Percentiles rank a stretch among this genome's conserved stretches.
Conservation (phyloP, 2,113 vertebrate genomes). For the Dermatemys mawii region DNA sequence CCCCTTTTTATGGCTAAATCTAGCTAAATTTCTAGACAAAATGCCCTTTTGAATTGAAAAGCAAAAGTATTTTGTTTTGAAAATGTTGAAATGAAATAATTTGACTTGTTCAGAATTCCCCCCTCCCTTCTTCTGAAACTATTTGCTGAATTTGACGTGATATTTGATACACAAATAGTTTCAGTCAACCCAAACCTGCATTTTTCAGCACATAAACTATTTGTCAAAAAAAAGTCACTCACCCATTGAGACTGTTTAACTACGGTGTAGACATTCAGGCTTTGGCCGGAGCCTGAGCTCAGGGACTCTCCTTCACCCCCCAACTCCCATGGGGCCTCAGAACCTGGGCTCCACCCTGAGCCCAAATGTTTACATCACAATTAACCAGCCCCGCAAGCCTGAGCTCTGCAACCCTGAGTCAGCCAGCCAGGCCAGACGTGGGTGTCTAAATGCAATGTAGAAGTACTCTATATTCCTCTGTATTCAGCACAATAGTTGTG, state of each 20-base stretch:
- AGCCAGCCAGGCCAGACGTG: neutral
- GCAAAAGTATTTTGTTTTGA: neutral
- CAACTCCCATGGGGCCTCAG: neutral
- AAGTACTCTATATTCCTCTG: neutral
- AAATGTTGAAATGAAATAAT: neutral
- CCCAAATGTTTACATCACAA: neutral
- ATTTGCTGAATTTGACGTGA: neutral
- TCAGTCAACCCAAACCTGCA: neutral
- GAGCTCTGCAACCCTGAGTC: neutral
- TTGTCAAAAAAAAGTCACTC: neutral
- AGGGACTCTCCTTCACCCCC: neutral
- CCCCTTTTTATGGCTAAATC: neutral
- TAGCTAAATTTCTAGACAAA: neutral
- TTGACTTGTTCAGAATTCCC: neutral
- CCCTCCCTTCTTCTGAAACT: neutral
- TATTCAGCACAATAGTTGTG: neutral
- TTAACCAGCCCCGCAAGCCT: neutral
- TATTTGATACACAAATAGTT: neutral
- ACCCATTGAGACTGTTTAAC: no score
- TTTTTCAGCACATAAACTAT: neutral
- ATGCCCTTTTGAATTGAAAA: neutral
- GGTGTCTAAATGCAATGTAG: neutral
- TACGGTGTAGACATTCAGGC: neutral
- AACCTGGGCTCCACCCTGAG: neutral
- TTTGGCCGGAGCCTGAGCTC: neutral